Evolutionary conservation across 2,797 vertebrate species (phyloP).

Genomic region (Micrastur ruficollis): DNA sequence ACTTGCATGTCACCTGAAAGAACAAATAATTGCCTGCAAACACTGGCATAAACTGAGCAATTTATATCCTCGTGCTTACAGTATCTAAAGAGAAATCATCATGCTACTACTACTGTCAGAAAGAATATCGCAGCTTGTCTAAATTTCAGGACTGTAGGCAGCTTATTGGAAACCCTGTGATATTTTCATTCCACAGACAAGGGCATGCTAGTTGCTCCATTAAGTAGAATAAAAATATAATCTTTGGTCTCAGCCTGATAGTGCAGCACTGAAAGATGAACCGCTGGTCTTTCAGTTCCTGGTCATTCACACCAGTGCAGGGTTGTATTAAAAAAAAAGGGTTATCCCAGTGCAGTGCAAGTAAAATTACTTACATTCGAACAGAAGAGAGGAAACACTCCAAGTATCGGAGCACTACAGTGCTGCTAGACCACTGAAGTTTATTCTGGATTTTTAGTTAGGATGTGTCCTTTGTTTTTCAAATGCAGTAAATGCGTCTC

Average conservation of each 20-base stretch:
- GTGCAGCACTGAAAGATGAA: neutral
- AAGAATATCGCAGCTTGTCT: neutral
- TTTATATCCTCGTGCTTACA: neutral
- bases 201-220: neutral
- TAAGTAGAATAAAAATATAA: neutral
- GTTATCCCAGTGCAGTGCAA: neutral
- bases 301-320: neutral
- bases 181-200: neutral
- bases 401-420: neutral
- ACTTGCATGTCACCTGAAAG: neutral
- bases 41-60: neutral
- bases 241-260: neutral
- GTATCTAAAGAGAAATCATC: neutral
- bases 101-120: neutral
- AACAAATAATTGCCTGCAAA: neutral
- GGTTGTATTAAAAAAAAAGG: neutral
- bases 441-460: neutral
- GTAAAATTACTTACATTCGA: neutral
- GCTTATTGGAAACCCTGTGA: neutral
- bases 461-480: neutral
- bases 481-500: neutral
- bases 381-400: neutral
- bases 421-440: neutral
- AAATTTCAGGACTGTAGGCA: neutral
- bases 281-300: neutral